Conservation (phyloP, 2,113 vertebrate genomes). For the Numida meleagris region DNA sequence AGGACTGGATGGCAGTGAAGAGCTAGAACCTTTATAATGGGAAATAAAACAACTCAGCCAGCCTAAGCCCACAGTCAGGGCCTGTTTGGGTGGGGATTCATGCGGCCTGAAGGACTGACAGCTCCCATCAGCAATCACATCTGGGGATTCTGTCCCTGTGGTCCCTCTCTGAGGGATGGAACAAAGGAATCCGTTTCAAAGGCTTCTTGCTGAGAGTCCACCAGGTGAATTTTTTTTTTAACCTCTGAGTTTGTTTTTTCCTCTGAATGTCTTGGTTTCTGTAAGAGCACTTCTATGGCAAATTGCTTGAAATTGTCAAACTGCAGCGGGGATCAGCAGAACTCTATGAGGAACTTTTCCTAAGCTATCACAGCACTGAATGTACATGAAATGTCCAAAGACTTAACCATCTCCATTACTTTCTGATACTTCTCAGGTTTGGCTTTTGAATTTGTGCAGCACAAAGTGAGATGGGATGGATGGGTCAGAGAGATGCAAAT, state of each 20-base stretch:
- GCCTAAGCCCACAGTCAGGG: background rate
- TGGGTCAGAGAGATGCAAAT: background rate
- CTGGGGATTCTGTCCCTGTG: background rate
- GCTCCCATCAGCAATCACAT: background rate
- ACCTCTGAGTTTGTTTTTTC: background rate
- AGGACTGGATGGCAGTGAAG: conserved; percentile 60
- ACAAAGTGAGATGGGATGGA: background rate
- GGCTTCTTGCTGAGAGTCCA: background rate
- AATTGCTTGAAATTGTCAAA: background rate
- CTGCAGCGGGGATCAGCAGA: background rate
- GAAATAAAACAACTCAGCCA: background rate
- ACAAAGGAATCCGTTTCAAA: background rate
- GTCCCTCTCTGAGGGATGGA: background rate
- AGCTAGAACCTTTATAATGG: conserved; percentile 4
- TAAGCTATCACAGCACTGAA: background rate
- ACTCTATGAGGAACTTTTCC: background rate
- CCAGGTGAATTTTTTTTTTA: background rate
- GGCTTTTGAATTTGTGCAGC: background rate
- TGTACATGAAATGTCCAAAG: background rate
- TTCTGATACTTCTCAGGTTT: background rate
- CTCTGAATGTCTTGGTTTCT: background rate
- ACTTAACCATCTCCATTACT: background rate
- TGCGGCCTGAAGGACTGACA: background rate
- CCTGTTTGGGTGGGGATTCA: background rate
- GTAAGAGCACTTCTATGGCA: background rate